Conservation (phyloP, 2,888 invertebrate genomes). For the Zhuqinia jingwanae region DNA sequence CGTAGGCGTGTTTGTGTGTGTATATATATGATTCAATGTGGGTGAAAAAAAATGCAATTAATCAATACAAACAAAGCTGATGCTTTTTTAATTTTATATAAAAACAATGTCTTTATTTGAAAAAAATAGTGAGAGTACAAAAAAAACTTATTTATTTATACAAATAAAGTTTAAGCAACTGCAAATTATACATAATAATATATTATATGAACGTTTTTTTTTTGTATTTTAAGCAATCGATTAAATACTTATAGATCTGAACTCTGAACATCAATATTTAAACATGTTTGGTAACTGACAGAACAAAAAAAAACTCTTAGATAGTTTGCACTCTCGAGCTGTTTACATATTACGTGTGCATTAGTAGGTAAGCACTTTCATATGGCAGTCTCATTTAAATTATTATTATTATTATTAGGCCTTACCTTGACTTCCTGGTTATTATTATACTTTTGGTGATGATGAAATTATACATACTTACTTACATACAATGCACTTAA, state of each 20-base stretch:
- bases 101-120: no score
- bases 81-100: neutral
- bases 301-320: neutral
- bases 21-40: neutral
- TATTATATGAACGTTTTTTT: no score
- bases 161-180: conserved; percentile 13
- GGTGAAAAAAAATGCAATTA: neutral
- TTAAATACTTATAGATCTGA: conserved; percentile 24
- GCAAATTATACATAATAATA: conserved; percentile 2
- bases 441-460: neutral
- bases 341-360: no score
- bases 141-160: neutral
- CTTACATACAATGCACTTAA: no score
- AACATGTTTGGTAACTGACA: conserved; percentile 41
- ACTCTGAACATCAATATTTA: no score
- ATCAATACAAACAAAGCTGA: conserved; percentile 5
- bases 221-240: conserved; percentile 21
- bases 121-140: neutral
- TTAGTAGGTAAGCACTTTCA: no score
- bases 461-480: conserved; percentile 2
- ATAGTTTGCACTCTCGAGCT: conserved; percentile 25
- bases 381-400: no score
- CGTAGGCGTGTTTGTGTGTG: neutral
- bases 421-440: conserved; percentile 3
- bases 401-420: neutral